Conservation (phyloP, 2,113 vertebrate species). For the Glaucidium brasilianum region DNA sequence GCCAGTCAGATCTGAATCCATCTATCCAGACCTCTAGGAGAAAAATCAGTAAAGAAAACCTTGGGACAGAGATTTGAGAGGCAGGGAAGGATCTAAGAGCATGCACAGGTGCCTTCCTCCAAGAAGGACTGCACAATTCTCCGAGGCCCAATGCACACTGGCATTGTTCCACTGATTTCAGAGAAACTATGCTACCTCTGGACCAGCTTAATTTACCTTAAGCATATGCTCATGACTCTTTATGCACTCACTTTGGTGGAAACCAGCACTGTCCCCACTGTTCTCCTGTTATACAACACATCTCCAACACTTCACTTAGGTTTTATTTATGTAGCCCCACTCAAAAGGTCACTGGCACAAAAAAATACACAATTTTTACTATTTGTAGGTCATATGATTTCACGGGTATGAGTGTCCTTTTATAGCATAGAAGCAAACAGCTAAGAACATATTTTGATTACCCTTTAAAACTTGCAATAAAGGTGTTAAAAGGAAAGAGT, state of each 20-base stretch:
- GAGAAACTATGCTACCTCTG: background rate
- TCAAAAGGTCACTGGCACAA: background rate
- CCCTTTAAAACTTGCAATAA: conserved; percentile 60
- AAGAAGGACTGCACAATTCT: background rate
- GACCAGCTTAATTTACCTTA: background rate
- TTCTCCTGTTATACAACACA: background rate
- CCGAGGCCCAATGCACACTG: background rate
- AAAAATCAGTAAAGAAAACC: background rate
- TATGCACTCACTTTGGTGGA: background rate
- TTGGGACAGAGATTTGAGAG: background rate
- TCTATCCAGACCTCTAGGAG: background rate
- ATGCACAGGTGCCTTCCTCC: background rate
- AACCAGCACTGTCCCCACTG: background rate
- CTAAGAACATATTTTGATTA: conserved; percentile 40
- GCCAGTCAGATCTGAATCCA: background rate
- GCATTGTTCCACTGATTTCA: background rate
- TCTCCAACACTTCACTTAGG: background rate
- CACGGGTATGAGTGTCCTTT: conserved; percentile 56
- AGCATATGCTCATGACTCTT: background rate
- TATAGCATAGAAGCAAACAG: conserved; percentile 31
- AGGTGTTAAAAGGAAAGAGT: conserved; percentile 64
- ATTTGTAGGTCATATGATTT: conserved; percentile 31
- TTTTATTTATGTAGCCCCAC: background rate
- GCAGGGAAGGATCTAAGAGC: background rate
- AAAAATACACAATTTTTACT: background rate